Evolutionary conservation across 2,113 vertebrate genomes (phyloP), one percentile per base, ranked within the genome.

Genomic region (Cyprinodon tularosa): DNA sequence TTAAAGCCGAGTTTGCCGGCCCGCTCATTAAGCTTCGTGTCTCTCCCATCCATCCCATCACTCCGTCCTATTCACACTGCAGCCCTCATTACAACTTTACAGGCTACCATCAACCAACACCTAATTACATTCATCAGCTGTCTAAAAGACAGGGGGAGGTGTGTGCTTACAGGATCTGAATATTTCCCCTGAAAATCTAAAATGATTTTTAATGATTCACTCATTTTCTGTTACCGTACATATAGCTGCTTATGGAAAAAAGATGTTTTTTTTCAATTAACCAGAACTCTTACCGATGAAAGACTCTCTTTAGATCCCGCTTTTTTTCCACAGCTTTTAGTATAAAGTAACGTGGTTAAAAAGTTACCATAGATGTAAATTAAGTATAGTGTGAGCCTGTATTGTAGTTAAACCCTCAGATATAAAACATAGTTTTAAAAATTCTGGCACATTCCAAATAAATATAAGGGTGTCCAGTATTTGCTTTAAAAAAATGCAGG

Each of bases 1-100:
- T 90, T 84, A 91, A 84, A 71, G 85, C 82, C 29, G 83, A 85
- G 85, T 80, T 84, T 76, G 64, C 90, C 75, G 74, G 84, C 87
- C 88, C 67, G 71, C 89, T 89, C 90, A 92, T 93, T 93, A 93
- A 92, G 89, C 86, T 71, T 80, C 77, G 68, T 86, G 89, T 90
- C 86, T 76, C 88, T 89, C 89, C 89, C 90, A 89, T 88, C 89
- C 92, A 72, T 86, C 81, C 84, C 88, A 68, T 71, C 85, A 89
- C 90, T 88, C 83, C 48, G 72, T 77, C 79, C 81, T 22, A 89
- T 90, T 91, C 89, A 92, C 85, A n/a, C 77, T 44, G 0, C 40
- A 2, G 71, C 37, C 78, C 87, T 90, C 89, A 86, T 88, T 90
- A 89, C 87, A 84, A 87, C 77, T 93, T 93, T 93, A 88, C 83